Percentiles rank a stretch among this genome's conserved stretches.
Conservation (phyloP, 1,140 invertebrate species). For the Coptotermes formosanus region DNA sequence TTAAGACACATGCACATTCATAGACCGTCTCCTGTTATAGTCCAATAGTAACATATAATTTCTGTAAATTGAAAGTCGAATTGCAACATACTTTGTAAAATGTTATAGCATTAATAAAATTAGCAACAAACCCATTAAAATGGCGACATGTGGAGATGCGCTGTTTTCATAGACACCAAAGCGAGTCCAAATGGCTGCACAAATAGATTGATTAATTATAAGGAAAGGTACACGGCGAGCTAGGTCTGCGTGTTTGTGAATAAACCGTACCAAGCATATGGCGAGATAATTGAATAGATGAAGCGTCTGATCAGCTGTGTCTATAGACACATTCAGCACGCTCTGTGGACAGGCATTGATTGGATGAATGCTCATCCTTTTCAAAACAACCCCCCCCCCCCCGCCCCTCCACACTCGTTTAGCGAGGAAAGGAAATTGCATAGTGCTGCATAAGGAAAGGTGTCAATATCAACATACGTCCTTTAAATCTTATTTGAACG, state of each 20-base stretch:
- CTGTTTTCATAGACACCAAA: too few relatives aligned
- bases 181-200: neutral
- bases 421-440: neutral
- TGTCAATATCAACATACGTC: neutral
- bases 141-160: too few relatives aligned
- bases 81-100: too few relatives aligned
- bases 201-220: neutral
- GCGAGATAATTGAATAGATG: neutral
- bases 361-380: neutral
- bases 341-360: slow-evolving; percentile 6
- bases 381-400: neutral
- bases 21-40: too few relatives aligned
- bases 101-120: too few relatives aligned
- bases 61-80: too few relatives aligned
- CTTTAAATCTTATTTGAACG: neutral
- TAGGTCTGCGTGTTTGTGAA: neutral
- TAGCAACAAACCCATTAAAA: too few relatives aligned
- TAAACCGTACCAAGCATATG: neutral
- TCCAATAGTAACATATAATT: too few relatives aligned
- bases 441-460: neutral
- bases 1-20: too few relatives aligned
- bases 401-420: neutral
- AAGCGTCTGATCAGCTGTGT: neutral
- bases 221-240: neutral
- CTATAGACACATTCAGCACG: neutral